These are phyloP conservation scores for Oscheius onirici DNA, from an alignment of 2,888 invertebrate genomes.

Conservation along the genomic window DNA sequence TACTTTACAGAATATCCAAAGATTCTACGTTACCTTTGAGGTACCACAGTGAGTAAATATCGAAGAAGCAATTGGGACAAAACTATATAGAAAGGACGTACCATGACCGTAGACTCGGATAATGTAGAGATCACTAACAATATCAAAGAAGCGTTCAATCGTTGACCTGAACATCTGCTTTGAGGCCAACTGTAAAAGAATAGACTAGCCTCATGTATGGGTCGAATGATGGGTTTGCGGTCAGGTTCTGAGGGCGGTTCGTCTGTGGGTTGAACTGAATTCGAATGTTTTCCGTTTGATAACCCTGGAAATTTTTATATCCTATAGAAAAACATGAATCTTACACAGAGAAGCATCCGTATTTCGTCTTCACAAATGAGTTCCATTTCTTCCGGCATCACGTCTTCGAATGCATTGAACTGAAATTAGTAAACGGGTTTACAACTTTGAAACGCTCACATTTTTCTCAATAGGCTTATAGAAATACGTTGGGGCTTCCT, in stretches of 20 bases:
- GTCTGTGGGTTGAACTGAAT: neutral
- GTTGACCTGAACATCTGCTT: conserved; percentile 16
- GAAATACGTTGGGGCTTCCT: neutral
- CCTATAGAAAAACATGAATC: neutral
- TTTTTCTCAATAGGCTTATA: neutral
- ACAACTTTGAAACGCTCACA: neutral
- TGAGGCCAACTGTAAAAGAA: neutral
- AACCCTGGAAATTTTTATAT: conserved; percentile 2
- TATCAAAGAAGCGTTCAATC: conserved; percentile 19
- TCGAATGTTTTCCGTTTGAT: conserved; percentile 27
- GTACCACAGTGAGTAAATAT: no score
- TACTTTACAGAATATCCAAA: no score
- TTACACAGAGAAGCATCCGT: conserved; percentile 19
- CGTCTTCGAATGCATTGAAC: conserved; percentile 22
- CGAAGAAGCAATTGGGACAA: no score
- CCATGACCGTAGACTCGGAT: conserved; percentile 19
- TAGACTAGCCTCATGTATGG: conserved; percentile 12
- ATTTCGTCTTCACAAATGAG: conserved; percentile 22
- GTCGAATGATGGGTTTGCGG: conserved; percentile 18
- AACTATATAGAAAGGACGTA: no score
- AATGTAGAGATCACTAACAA: conserved; percentile 16
- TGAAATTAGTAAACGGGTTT: neutral
- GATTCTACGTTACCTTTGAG: no score
- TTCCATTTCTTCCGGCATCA: conserved; percentile 24
- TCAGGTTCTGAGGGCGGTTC: neutral